Evolutionary conservation across 2,888 invertebrate genomes (phyloP), one percentile per base, ranked within the genome.

Genomic region (Drosophila setosimentum): DNA sequence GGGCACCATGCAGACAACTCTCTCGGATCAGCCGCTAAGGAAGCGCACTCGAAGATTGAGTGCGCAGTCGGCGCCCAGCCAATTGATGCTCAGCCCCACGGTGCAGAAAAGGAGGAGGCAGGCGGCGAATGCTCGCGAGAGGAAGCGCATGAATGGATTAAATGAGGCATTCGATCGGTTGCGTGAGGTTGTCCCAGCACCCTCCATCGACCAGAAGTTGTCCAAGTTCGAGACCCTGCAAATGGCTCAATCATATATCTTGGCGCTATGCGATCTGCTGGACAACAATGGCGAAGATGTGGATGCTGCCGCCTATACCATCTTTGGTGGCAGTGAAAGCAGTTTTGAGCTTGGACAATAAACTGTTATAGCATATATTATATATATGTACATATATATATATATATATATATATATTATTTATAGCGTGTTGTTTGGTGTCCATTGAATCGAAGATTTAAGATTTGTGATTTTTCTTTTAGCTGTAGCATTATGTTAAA

Each of bases 141-240:
- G 96, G 54, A 94, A 96, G 58, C 94, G 96, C 48, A 96, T 96
- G 96, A 95, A 95, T 90, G 95, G 96, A n/a, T 92, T 96, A 40
- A 96, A 96, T 92, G 95, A 95, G 76, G 96, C 96, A 0, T 96
- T 96, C 89, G 96, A 96, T 92, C 90, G 95, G 62, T 93, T 96
- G 8, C 93, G 96, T 29, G 95, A 95, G 85, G 96, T 96, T 24
- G 95, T 96, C 29, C 96, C 96, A 0, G 95, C 95, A 7, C 94
- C 96, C 13, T 95, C 95, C 4, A 95, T 95, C 61, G 96, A 96
- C 85, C 95, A 95, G 86, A 96, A 96, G 91, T 93, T 96, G 42
- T 96, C 96, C 80, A 96, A 96, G 92, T 96, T 95, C 90, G 96
- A 96, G 91, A 96, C 96, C 0, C 92, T 96, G 33, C 96, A 96